A percentile compares a stretch with the other conserved stretches of the same genome.
Conservation (phyloP, 2,888 invertebrate genomes). For the Lasioglossum oenotherae region DNA sequence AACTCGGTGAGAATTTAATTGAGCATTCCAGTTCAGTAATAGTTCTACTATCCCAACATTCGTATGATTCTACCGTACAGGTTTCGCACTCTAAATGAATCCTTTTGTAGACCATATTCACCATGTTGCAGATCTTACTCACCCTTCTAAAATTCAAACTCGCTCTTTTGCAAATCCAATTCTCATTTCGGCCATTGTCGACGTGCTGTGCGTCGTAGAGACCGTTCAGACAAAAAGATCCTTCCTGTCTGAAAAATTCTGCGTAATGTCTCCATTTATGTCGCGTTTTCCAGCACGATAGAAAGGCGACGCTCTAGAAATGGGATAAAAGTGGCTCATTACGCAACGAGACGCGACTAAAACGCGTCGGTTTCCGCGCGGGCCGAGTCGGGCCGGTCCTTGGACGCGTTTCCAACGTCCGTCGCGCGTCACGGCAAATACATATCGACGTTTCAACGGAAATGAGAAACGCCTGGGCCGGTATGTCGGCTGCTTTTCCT, state of each 20-base stretch:
- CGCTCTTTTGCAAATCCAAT: too few species aligned
- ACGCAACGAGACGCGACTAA: background rate
- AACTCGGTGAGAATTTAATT: too few species aligned
- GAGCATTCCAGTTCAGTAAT: too few species aligned
- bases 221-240: too few species aligned
- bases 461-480: slow-evolving; percentile 55
- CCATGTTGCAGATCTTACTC: too few species aligned
- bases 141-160: too few species aligned
- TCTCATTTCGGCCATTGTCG: too few species aligned
- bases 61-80: too few species aligned
- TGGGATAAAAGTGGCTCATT: background rate
- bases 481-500: slow-evolving; percentile 59
- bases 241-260: background rate
- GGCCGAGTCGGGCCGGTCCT: background rate
- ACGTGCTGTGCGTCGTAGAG: too few species aligned
- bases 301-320: background rate
- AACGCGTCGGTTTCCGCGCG: background rate
- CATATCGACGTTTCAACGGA: slow-evolving; percentile 62
- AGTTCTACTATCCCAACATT: too few species aligned
- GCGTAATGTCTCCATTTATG: background rate
- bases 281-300: background rate
- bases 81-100: too few species aligned
- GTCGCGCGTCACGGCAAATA: slow-evolving; percentile 12
- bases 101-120: too few species aligned
- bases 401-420: background rate